Evolutionary conservation across 2,113 vertebrate genomes (phyloP).

Genomic region (Gallinago media): DNA sequence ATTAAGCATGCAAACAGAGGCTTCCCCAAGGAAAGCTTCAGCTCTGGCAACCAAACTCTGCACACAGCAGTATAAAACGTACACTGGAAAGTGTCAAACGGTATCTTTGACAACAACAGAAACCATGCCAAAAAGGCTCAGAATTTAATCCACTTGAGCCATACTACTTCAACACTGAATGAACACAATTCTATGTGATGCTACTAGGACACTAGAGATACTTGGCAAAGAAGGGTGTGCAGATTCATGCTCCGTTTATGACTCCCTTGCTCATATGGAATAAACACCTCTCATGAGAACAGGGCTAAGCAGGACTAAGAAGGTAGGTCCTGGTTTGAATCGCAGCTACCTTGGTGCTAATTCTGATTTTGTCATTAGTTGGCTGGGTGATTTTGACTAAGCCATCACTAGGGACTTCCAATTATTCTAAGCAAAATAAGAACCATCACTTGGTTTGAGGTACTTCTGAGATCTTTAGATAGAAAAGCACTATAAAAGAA

Average conservation of each 20-base stretch:
- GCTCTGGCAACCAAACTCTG: background rate
- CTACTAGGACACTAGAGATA: background rate
- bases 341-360: background rate
- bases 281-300: background rate
- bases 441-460: background rate
- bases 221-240: background rate
- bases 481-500: background rate
- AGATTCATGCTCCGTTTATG: background rate
- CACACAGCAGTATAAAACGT: background rate
- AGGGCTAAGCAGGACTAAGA: background rate
- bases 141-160: background rate
- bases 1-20: background rate
- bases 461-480: background rate
- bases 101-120: background rate
- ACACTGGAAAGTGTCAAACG: background rate
- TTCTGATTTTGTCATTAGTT: background rate
- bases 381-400: background rate
- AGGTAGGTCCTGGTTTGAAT: background rate
- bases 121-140: background rate
- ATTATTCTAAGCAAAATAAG: background rate
- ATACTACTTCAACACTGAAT: background rate
- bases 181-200: background rate
- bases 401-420: background rate
- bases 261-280: background rate
- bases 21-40: constrained; percentile 2